Conservation (phyloP, 1,140 invertebrate species). For the Bicyclus anynana region DNA sequence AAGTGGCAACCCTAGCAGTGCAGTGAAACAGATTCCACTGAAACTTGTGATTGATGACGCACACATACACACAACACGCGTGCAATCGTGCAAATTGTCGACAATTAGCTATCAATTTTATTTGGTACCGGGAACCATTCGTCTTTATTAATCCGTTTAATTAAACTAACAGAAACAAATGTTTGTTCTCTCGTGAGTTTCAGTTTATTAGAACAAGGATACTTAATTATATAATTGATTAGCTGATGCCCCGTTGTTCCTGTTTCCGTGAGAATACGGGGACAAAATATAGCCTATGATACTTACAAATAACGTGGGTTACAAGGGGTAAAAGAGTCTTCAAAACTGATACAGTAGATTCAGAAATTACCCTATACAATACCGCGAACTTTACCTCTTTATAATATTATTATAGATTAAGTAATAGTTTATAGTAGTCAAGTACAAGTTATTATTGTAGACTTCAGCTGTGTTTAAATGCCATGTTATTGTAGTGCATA, state of each 20-base stretch:
- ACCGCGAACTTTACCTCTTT: no score
- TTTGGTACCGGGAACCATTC: constrained; percentile 6
- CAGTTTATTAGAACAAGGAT: background rate
- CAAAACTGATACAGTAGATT: no score
- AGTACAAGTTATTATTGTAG: no score
- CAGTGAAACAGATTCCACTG: constrained; percentile 38
- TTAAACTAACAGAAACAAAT: constrained; percentile 6
- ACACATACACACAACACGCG: constrained; percentile 23
- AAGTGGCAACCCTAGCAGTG: constrained; percentile 13
- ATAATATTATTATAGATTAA: no score
- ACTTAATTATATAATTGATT: background rate
- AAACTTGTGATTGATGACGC: constrained; percentile 64
- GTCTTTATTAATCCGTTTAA: constrained; percentile 8
- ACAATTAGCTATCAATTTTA: constrained; percentile 29
- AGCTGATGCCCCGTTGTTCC: background rate
- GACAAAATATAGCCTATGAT: no score
- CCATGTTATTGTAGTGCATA: no score
- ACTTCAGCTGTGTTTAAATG: no score
- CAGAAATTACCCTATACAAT: no score
- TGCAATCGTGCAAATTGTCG: constrained; percentile 25
- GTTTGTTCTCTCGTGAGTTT: background rate
- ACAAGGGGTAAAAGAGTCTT: no score
- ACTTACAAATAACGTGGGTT: no score
- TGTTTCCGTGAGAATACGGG: no score
- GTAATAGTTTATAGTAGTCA: no score